phyloP scores from a whole-genome alignment of 1,140 invertebrate species.

The Camponotus floridanus region DNA sequence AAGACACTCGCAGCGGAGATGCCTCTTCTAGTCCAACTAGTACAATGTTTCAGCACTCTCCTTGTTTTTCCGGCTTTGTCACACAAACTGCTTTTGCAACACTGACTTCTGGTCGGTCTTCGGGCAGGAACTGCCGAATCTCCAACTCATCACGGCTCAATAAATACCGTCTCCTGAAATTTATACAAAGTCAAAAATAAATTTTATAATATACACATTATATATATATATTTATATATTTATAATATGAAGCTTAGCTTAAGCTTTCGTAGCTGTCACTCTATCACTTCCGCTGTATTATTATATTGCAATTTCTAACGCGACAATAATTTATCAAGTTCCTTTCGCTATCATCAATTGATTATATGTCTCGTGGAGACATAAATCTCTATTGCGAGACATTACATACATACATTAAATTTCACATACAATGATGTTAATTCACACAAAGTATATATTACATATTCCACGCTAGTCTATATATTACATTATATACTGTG shows the following conservation, averaged over 20 bases:
- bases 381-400: not conserved
- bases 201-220: not conserved
- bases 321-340: not conserved
- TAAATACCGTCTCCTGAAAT: conserved; percentile 82
- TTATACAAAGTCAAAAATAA: conserved; percentile 16
- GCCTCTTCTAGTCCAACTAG: conserved; percentile 68
- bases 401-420: not conserved
- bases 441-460: not conserved
- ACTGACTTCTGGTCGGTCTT: conserved; percentile 83
- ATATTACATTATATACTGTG: not conserved
- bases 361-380: not conserved
- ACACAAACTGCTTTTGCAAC: conserved; percentile 83
- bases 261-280: no score
- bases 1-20: conserved; percentile 65
- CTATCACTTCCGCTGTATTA: not conserved
- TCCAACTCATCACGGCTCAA: conserved; percentile 85
- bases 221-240: not conserved
- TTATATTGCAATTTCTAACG: no score
- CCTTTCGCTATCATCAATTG: not conserved
- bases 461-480: not conserved
- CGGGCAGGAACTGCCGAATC: conserved; percentile 83
- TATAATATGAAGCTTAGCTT: no score
- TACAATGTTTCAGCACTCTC: conserved; percentile 65
- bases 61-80: conserved; percentile 79
- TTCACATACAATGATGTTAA: not conserved